Percentiles rank a stretch among this genome's conserved stretches.
Conservation (phyloP, 2,797 vertebrate genomes). For the Cyclopterus lumpus region DNA sequence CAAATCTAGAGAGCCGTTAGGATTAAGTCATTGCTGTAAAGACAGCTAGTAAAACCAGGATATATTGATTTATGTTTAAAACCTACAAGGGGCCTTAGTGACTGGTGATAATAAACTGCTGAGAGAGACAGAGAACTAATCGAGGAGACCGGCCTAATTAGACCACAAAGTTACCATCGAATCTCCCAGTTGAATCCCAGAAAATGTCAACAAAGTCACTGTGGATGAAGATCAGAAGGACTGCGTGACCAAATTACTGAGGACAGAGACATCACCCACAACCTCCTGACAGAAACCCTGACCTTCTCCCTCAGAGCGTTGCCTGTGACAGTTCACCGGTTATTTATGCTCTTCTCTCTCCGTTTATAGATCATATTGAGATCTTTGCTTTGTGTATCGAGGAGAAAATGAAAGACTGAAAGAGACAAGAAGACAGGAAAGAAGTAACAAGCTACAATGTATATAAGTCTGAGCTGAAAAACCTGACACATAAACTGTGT, state of each 20-base stretch:
- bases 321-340: neutral
- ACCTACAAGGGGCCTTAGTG: neutral
- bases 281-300: constrained; percentile 19
- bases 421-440: neutral
- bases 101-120: constrained; percentile 30
- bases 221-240: constrained; percentile 75
- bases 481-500: neutral
- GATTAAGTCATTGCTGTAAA: constrained; percentile 3
- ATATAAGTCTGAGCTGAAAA: neutral
- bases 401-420: neutral
- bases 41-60: constrained; percentile 11
- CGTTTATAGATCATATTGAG: neutral
- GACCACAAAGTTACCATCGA: constrained; percentile 71
- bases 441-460: neutral
- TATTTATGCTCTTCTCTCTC: constrained; percentile 19
- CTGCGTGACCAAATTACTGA: constrained; percentile 61
- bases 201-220: constrained; percentile 82
- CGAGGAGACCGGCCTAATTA: constrained; percentile 70
- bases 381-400: neutral
- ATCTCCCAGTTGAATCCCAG: constrained; percentile 70
- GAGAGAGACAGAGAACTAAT: constrained; percentile 64
- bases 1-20: constrained; percentile 16
- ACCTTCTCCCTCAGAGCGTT: constrained; percentile 21
- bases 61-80: constrained; percentile 34
- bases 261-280: constrained; percentile 74